phyloP scores from a whole-genome alignment of 2,888 invertebrate genomes.

The Tricholauxania praeusta region DNA sequence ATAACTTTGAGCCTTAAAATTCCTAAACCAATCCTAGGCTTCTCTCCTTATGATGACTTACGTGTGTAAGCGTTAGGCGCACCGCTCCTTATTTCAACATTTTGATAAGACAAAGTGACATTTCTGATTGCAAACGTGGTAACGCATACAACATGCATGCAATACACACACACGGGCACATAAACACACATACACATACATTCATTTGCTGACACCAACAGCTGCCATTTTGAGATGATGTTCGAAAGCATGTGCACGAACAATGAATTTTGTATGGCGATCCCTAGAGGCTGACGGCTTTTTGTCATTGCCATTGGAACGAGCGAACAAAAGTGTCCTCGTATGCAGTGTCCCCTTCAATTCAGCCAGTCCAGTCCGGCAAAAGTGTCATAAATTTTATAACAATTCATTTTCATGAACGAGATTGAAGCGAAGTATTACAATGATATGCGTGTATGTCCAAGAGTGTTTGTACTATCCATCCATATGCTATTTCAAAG shows the following conservation, averaged over 20 bases:
- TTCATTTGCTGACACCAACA: background rate
- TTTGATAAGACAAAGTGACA: background rate
- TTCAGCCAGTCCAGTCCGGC: no score
- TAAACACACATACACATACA: background rate
- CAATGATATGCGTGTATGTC: no score
- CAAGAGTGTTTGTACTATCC: no score
- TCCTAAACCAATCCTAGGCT: no score
- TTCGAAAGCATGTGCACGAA: background rate
- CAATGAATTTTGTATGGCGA: conserved; percentile 5
- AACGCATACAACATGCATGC: background rate
- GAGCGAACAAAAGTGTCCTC: conserved; percentile 17
- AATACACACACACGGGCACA: background rate
- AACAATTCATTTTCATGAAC: conserved; percentile 36
- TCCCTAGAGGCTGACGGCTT: background rate
- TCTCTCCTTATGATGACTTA: no score
- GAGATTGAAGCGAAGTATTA: no score
- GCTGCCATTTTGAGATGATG: background rate
- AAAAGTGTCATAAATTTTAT: conserved; percentile 40
- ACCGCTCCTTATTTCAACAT: background rate
- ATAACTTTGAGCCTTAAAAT: no score
- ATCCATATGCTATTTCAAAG: no score
- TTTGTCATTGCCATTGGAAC: conserved; percentile 5
- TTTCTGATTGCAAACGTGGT: conserved; percentile 10
- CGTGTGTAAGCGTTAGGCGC: no score
- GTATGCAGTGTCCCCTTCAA: conserved; percentile 21